Evolutionary conservation across 2,113 vertebrate species (phyloP).

Genomic region (Gobio gobio): DNA sequence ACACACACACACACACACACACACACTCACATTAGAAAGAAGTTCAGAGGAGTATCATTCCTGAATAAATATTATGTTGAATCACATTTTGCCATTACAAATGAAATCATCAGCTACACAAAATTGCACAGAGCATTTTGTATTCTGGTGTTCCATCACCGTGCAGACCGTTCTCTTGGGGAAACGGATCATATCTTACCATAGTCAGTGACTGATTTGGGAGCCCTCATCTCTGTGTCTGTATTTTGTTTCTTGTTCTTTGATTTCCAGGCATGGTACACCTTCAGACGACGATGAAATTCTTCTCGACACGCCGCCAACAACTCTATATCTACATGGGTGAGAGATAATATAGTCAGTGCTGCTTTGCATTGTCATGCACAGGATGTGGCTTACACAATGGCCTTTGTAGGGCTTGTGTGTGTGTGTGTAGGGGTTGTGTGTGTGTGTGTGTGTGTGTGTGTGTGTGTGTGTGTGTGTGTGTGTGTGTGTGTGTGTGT

Average conservation of each 20-base stretch:
- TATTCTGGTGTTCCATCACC: background rate
- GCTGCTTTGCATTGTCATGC: background rate
- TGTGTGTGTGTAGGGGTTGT: too few relatives aligned
- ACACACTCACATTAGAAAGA: background rate
- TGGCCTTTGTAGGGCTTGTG: too few relatives aligned
- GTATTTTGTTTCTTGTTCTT: constrained; percentile 96
- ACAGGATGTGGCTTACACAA: too few relatives aligned
- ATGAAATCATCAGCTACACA: background rate
- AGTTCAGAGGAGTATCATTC: constrained; percentile 7
- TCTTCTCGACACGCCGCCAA: constrained; percentile 97
- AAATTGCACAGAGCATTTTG: background rate
- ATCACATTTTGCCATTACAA: constrained; percentile 8
- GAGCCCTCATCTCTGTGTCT: constrained; percentile 90
- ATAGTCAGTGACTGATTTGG: constrained; percentile 95
- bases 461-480: too few relatives aligned
- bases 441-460: too few relatives aligned
- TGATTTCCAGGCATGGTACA: constrained; percentile 98
- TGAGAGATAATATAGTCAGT: background rate
- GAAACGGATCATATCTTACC: constrained; percentile 76
- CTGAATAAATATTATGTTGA: background rate
- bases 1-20: background rate
- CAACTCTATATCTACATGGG: constrained; percentile 90
- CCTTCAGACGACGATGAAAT: constrained; percentile 96
- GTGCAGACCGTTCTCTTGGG: background rate
- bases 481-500: too few relatives aligned